phyloP scores from a whole-genome alignment of 1,140 invertebrate species.

The Brachionus asplanchnoidis region DNA sequence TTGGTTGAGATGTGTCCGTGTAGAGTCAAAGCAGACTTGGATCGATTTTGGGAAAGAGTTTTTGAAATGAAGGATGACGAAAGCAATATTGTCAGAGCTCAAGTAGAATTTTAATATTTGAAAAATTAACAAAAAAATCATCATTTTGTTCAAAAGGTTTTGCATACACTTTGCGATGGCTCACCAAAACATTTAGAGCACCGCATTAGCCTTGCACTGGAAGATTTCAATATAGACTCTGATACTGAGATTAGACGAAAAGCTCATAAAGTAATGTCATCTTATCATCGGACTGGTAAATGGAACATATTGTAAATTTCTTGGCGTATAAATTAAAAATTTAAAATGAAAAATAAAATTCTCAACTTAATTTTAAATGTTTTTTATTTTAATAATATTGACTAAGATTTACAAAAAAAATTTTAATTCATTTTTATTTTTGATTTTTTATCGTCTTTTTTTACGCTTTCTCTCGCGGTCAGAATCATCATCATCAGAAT shows the following conservation, averaged over 20 bases:
- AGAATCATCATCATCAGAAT: slow-evolving; percentile 1
- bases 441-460: not conserved
- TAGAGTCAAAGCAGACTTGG: slow-evolving; percentile 50
- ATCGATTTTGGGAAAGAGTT: slow-evolving; percentile 53
- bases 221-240: slow-evolving; percentile 50
- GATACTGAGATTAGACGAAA: slow-evolving; percentile 49
- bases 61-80: slow-evolving; percentile 50
- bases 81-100: slow-evolving; percentile 46
- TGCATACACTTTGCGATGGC: slow-evolving; percentile 54
- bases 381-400: not conserved
- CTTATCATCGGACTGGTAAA: slow-evolving; percentile 50
- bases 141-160: not conserved
- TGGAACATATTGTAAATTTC: slow-evolving; percentile 52
- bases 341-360: not conserved
- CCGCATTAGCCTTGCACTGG: slow-evolving; percentile 48
- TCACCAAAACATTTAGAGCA: slow-evolving; percentile 51
- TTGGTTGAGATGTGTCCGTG: slow-evolving; percentile 55
- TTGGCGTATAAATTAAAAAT: not conserved
- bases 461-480: not conserved
- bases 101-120: slow-evolving; percentile 44
- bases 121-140: no score
- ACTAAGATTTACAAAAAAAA: not conserved
- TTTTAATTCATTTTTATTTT: not conserved
- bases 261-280: slow-evolving; percentile 50
- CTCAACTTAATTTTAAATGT: not conserved